Evolutionary conservation across 2,888 invertebrate species (phyloP).

Genomic region (Heteropelma amictum): DNA sequence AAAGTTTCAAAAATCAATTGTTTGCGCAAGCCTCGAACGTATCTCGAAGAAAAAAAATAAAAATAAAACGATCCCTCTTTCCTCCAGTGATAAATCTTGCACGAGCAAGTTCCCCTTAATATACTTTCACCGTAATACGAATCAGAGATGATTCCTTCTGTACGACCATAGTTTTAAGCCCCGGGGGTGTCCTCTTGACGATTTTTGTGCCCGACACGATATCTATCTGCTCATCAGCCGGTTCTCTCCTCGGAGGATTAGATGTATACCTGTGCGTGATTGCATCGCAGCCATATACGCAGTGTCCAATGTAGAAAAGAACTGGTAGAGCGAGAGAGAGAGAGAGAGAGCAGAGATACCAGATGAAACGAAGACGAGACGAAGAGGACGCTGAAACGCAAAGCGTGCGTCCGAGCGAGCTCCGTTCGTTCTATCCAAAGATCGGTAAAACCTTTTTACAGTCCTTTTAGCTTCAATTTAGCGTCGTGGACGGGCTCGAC

Average conservation of each 20-base stretch:
- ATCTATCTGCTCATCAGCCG: not conserved
- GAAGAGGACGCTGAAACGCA: slow-evolving; percentile 8
- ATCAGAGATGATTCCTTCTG: slow-evolving; percentile 30
- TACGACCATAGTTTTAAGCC: slow-evolving; percentile 6
- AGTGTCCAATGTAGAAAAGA: slow-evolving; percentile 26
- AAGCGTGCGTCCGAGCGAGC: slow-evolving; percentile 16
- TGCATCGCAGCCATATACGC: slow-evolving; percentile 53
- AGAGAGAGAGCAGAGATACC: not conserved
- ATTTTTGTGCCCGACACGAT: slow-evolving; percentile 28
- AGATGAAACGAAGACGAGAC: no score
- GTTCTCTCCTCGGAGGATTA: slow-evolving; percentile 35
- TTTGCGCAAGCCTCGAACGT: no score
- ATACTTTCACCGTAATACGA: slow-evolving; percentile 25
- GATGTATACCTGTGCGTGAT: slow-evolving; percentile 54
- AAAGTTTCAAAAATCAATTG: no score
- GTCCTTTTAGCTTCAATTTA: slow-evolving; percentile 73
- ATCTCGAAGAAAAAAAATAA: no score
- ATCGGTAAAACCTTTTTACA: slow-evolving; percentile 74
- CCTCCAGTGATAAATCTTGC: no score
- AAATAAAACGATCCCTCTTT: no score
- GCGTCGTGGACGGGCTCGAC: slow-evolving; percentile 59
- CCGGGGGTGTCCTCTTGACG: slow-evolving; percentile 15
- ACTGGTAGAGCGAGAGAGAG: not conserved
- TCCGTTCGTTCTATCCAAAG: slow-evolving; percentile 53
- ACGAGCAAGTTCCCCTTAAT: no score